phyloP scores from a whole-genome alignment of 2,888 invertebrate species.

The Polyommatus icarus region DNA sequence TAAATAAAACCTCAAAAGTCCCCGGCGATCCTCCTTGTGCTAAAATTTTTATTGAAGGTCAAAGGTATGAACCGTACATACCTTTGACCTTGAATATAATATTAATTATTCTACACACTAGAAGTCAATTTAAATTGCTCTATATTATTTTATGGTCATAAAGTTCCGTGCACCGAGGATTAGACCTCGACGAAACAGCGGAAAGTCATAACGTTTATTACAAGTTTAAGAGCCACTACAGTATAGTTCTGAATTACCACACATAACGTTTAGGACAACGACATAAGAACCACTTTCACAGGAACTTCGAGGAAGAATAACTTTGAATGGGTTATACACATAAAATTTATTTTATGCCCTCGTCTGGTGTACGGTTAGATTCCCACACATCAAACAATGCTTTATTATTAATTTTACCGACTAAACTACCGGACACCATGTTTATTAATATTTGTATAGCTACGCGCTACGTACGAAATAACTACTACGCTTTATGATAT shows the following conservation, averaged over 20 bases:
- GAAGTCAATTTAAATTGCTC: neutral
- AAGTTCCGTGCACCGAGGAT: neutral
- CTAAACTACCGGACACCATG: neutral
- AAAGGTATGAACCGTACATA: too few relatives aligned
- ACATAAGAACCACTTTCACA: neutral
- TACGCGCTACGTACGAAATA: neutral
- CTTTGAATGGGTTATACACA: constrained; percentile 17
- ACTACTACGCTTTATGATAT: neutral
- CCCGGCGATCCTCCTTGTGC: too few relatives aligned
- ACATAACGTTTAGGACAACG: neutral
- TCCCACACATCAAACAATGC: neutral
- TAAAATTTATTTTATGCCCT: constrained; percentile 32
- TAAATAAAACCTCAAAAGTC: too few relatives aligned
- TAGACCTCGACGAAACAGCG: neutral
- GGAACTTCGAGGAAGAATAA: neutral
- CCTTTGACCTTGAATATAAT: too few relatives aligned
- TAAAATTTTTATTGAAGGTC: too few relatives aligned
- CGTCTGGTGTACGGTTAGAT: neutral
- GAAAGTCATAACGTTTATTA: constrained; percentile 19
- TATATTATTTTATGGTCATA: neutral
- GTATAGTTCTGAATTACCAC: neutral
- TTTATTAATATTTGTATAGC: neutral
- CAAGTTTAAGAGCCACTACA: constrained; percentile 25
- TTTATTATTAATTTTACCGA: neutral
- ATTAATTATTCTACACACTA: neutral